These are phyloP conservation scores for Hipposideros armiger DNA, from an alignment of 2,113 vertebrate species.

Conservation along the genomic window DNA sequence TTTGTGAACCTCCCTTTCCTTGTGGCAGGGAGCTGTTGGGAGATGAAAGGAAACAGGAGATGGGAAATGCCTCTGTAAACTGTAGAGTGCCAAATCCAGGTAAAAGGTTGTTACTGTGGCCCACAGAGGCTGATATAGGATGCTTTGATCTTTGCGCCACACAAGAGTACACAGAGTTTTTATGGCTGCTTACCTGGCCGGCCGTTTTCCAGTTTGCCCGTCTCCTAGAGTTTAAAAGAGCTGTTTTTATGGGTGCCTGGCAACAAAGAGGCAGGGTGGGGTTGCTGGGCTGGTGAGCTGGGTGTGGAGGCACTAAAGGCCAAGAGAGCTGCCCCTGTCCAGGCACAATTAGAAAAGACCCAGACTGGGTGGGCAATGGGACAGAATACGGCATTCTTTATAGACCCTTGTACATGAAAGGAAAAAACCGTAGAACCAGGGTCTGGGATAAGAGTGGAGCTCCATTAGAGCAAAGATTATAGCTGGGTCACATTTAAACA, in stretches of 20 bases:
- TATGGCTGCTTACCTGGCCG: slow-evolving; percentile 11
- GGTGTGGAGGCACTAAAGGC: not conserved
- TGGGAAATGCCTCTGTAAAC: slow-evolving; percentile 35
- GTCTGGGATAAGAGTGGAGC: not conserved
- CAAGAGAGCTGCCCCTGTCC: not conserved
- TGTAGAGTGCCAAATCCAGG: not conserved
- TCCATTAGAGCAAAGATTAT: not conserved
- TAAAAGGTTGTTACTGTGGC: slow-evolving; percentile 17
- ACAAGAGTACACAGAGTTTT: not conserved
- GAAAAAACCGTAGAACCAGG: not conserved
- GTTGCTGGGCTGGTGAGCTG: not conserved
- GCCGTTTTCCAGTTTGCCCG: not conserved
- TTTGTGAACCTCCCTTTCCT: not conserved
- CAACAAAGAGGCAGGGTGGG: slow-evolving; percentile 30
- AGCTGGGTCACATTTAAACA: not conserved
- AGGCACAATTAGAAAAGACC: not conserved
- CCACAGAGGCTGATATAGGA: not conserved
- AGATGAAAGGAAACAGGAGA: slow-evolving; percentile 19
- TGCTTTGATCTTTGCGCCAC: slow-evolving; percentile 63
- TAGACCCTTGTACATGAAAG: not conserved
- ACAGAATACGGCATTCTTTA: not conserved
- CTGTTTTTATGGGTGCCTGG: slow-evolving; percentile 55
- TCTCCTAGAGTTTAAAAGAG: not conserved
- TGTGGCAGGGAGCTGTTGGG: not conserved
- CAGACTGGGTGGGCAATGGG: not conserved